phyloP scores from a whole-genome alignment of 2,888 invertebrate genomes.

The Eupelmus urozonus region DNA sequence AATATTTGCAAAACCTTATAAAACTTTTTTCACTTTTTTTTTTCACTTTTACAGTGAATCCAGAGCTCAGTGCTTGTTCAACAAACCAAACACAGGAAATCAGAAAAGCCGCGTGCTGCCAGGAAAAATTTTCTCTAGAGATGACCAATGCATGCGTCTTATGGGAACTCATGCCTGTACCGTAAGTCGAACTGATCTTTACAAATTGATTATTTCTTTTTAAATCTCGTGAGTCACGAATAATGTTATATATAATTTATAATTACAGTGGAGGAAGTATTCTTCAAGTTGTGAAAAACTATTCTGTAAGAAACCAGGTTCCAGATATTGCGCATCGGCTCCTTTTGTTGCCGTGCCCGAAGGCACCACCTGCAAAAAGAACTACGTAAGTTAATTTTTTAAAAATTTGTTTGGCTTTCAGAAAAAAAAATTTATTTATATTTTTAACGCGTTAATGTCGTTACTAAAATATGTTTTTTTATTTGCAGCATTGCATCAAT shows the following conservation, averaged over 20 bases:
- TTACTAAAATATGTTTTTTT: neutral
- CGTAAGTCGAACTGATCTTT: too few relatives aligned
- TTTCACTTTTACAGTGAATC: neutral
- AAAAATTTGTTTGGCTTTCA: neutral
- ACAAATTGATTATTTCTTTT: too few relatives aligned
- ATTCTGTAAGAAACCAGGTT: neutral
- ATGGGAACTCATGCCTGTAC: conserved; percentile 11
- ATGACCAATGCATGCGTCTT: conserved; percentile 19
- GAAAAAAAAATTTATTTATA: neutral
- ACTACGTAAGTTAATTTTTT: neutral
- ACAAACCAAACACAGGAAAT: conserved; percentile 9
- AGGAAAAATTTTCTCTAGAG: conserved; percentile 13
- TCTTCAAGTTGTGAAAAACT: neutral
- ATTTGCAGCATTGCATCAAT: conserved; percentile 32
- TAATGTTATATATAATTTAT: neutral
- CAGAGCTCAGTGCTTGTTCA: conserved; percentile 38
- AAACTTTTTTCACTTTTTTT: neutral
- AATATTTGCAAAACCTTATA: neutral
- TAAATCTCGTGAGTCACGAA: neutral
- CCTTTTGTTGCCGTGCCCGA: neutral
- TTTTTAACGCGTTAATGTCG: neutral
- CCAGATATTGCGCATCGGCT: neutral
- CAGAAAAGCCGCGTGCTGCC: conserved; percentile 7
- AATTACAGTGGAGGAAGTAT: neutral
- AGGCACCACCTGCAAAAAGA: neutral